These are phyloP conservation scores for Empidonax alnorum DNA, from an alignment of 2,113 vertebrate genomes.

Conservation along the genomic window DNA sequence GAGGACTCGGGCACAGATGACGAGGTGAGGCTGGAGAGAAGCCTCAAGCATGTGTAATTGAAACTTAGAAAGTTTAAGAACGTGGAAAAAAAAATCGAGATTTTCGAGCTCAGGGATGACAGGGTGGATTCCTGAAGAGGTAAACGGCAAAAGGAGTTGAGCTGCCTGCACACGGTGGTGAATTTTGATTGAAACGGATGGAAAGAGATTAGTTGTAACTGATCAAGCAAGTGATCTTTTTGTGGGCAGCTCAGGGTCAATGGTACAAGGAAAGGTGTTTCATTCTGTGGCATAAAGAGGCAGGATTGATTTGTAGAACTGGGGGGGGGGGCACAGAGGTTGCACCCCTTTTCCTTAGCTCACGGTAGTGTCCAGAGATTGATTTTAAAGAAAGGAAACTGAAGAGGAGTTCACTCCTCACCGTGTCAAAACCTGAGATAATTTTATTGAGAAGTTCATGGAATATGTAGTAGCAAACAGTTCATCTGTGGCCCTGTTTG, in stretches of 20 bases:
- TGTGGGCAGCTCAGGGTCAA: neutral
- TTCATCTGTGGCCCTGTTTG: neutral
- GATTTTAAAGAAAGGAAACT: neutral
- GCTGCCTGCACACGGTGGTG: neutral
- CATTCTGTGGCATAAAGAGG: neutral
- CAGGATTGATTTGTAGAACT: neutral
- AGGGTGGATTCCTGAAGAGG: neutral
- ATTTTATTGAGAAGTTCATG: neutral
- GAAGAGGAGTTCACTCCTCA: neutral
- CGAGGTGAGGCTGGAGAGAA: neutral
- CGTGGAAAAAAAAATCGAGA: neutral
- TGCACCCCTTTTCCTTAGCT: neutral
- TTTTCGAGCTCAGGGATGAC: neutral
- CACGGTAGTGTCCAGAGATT: neutral
- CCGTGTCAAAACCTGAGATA: neutral
- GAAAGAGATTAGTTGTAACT: neutral
- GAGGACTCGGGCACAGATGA: neutral
- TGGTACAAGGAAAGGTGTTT: neutral
- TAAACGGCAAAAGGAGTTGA: neutral
- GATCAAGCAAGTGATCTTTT: neutral
- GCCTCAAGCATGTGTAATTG: neutral
- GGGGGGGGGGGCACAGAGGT: rapidly evolving
- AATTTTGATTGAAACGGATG: neutral
- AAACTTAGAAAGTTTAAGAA: neutral
- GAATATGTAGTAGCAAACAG: neutral